Evolutionary conservation across 1,140 invertebrate species (phyloP), one percentile per base, ranked within the genome.

Genomic region (Calosoma granatense): DNA sequence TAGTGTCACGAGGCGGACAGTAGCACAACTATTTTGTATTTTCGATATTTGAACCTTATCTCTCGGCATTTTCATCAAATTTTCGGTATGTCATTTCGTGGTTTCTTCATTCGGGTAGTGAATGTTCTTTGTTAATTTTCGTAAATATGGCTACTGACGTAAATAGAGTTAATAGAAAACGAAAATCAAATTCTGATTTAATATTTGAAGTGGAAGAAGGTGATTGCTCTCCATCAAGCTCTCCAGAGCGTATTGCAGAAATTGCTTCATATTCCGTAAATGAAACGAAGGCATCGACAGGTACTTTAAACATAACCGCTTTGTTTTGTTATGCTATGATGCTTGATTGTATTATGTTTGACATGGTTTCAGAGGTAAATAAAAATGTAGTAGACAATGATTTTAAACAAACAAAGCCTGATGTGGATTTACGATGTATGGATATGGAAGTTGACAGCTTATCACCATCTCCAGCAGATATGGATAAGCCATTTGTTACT

Each of bases 121-220:
- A n/a, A n/a, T n/a, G n/a, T n/a, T n/a, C n/a, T n/a, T n/a, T n/a
- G n/a, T n/a, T n/a, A n/a, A n/a, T n/a, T n/a, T n/a, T n/a, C n/a
- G n/a, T n/a, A 19, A 56, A 59, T 43, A 62, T 62, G 62, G 60
- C 54, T 51, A 52, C 60, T 36, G 26, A 36, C 20, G 26, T 53
- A 55, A 59, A 59, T 41, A 61, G 55, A 22, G n/a, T 51, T 23
- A 15, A 19, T 41, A 51, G 39, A 20, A 64, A 63, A 58, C 39
- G 59, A 58, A 64, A 59, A 63, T 43, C 54, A n/a, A 56, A 51
- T 36, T 23, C 47, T 11, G 54, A 57, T 47, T 21, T 61, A 15
- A 56, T 61, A 58, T 63, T 63, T 19, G 63, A 65, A 57, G 51
- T 64, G 21, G 47, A 23, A 41, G 61, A 61, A 1, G 54, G 58